phyloP scores from a whole-genome alignment of 2,797 vertebrate genomes.

The Hypotaenidia philippensis region DNA sequence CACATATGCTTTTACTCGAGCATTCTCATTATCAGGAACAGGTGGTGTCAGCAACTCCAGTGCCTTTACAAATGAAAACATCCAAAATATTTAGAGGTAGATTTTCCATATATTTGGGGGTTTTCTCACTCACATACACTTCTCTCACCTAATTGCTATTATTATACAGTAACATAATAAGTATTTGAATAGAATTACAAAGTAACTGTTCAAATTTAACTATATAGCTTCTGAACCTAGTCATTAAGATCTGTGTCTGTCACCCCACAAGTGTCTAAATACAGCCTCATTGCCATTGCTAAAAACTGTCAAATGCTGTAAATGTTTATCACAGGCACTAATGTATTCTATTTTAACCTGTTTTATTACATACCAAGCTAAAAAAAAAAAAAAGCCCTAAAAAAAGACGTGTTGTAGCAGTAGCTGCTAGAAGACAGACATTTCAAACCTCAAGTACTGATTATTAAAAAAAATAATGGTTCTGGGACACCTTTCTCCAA shows the following conservation, averaged over 20 bases:
- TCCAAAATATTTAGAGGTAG: not conserved
- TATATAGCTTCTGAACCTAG: not conserved
- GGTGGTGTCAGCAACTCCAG: constrained; percentile 90
- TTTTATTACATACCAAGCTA: not conserved
- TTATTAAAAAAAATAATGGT: not conserved
- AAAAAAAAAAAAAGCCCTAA: not conserved
- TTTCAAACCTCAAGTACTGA: not conserved
- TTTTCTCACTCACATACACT: not conserved
- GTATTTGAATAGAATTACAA: not conserved
- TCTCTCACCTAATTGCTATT: not conserved
- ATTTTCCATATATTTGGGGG: not conserved
- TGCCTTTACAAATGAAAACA: constrained; percentile 80
- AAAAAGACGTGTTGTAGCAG: not conserved
- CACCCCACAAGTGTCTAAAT: not conserved
- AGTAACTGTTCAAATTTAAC: not conserved
- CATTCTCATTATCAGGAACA: constrained; percentile 85
- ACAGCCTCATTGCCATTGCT: not conserved
- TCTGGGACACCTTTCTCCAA: not conserved
- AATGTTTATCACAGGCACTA: not conserved
- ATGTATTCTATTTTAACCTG: not conserved
- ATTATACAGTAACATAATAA: not conserved
- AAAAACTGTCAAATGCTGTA: not conserved
- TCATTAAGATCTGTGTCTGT: not conserved
- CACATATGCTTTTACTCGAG: constrained; percentile 88
- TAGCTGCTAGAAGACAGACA: not conserved